Evolutionary conservation across 2,797 vertebrate genomes (phyloP), one percentile per base, ranked within the genome.

Genomic region (Rhinogobio ventralis): DNA sequence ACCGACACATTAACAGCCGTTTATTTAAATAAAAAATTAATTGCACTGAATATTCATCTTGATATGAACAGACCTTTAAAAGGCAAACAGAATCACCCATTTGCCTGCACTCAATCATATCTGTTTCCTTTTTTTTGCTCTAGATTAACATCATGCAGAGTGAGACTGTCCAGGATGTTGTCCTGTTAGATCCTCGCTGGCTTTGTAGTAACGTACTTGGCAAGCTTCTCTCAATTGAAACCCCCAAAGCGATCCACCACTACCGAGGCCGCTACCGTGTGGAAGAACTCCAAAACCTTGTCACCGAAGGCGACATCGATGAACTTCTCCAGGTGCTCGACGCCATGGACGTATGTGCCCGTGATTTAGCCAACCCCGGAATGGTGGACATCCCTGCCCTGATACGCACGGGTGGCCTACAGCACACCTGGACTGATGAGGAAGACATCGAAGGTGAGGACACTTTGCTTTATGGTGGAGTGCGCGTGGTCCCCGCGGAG

Each of bases 141-240:
- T 94, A 99, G 98, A 98, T 99, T 88, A 98, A 98, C 93, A 96
- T 99, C 92, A 97, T 99, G 96, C 98, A 99, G 94, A 99, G 98
- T 84, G 98, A 99, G 93, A 99, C 97, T 0, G 97, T 99, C 49
- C 98, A 99, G 93, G 98, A 99, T 0, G 97, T 99, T 20, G 96
- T 99, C 23, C 95, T 99, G 73, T 92, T 99, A 91, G 98, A 99
- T 91, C 98, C 98, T 15, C 96, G 98, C 77, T 99, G 98, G 98
- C 96, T 99, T 73, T 99, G 98, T 92, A 96, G 95, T 92, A 95
- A 88, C 2, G 93, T 99, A 73, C 95, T 99, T 30, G 97, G 96
- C 86, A 97, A 94, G 89, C 95, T 99, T 87, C 94, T 99, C 1
- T 99, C 97, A 0, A 94, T 96, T 68, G 98, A 99, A 92, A 97